Conservation (phyloP, 1,140 invertebrate genomes). For the Caerostris extrusa region DNA sequence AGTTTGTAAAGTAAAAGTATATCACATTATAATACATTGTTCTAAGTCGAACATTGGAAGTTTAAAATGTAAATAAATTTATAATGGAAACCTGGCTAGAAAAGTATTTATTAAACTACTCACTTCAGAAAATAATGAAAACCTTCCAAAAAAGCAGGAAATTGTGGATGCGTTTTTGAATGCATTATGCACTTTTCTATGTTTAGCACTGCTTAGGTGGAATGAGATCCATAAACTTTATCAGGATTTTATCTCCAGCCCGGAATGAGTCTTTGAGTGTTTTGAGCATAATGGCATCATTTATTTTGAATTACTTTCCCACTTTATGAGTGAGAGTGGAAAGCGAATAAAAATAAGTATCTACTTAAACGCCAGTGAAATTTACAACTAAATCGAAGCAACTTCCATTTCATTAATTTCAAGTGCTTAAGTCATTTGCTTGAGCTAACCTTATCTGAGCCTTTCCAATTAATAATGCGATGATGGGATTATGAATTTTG, state of each 20-base stretch:
- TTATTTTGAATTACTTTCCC: neutral
- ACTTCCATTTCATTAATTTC: conserved; percentile 5
- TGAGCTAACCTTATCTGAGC: neutral
- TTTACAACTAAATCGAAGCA: conserved; percentile 12
- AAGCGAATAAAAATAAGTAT: conserved; percentile 3
- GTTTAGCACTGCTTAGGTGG: neutral
- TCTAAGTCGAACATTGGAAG: too few relatives aligned
- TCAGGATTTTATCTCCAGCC: neutral
- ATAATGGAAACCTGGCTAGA: neutral
- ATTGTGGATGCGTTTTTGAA: neutral
- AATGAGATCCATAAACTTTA: neutral
- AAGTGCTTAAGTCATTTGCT: neutral
- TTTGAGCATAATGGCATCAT: conserved; percentile 10
- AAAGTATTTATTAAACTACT: neutral
- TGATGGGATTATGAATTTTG: conserved; percentile 18
- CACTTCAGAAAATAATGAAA: neutral
- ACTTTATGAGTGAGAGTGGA: neutral
- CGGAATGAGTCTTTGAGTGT: neutral
- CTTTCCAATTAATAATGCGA: neutral
- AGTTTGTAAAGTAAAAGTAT: too few relatives aligned
- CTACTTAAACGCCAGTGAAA: conserved; percentile 13
- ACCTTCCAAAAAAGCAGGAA: neutral
- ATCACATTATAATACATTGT: too few relatives aligned
- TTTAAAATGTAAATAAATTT: neutral
- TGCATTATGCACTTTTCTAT: neutral